Evolutionary conservation across 2,113 vertebrate species (phyloP).

Genomic region (Tautogolabrus adspersus): DNA sequence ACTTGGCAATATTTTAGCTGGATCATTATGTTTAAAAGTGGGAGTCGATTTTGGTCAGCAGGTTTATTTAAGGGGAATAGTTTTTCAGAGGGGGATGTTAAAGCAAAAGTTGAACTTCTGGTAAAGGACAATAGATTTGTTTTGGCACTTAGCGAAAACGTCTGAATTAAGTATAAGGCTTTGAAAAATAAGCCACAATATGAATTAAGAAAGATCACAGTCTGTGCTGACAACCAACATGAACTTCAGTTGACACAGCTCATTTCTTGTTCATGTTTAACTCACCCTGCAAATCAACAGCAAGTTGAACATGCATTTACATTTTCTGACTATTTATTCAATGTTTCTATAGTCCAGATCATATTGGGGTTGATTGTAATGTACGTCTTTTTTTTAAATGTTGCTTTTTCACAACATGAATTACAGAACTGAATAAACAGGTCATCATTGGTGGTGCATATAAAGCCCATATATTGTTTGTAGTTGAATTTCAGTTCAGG

Average conservation of each 20-base stretch:
- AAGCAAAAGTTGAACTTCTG: background rate
- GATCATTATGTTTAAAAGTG: conserved; percentile 26
- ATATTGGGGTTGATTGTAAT: too few relatives aligned
- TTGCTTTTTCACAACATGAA: too few relatives aligned
- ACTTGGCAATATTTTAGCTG: conserved; percentile 7
- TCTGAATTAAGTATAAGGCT: background rate
- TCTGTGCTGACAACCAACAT: background rate
- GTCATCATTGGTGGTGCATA: too few relatives aligned
- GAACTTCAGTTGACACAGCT: conserved; percentile 14
- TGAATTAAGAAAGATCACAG: conserved; percentile 3
- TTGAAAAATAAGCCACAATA: background rate
- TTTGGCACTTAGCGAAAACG: background rate
- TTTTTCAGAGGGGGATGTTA: background rate
- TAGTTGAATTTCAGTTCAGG: too few relatives aligned
- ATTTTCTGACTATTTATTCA: background rate
- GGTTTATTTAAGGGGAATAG: conserved; percentile 22
- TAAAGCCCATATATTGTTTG: too few relatives aligned
- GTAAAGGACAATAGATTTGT: background rate
- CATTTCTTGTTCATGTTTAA: conserved; percentile 27
- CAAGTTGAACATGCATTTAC: background rate
- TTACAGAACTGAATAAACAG: too few relatives aligned
- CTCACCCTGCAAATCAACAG: conserved; percentile 5
- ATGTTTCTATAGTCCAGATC: too few relatives aligned
- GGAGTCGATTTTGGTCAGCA: conserved; percentile 22
- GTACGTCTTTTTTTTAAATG: too few relatives aligned